phyloP scores from a whole-genome alignment of 2,888 invertebrate species.

The Chloroclystis v-ata region DNA sequence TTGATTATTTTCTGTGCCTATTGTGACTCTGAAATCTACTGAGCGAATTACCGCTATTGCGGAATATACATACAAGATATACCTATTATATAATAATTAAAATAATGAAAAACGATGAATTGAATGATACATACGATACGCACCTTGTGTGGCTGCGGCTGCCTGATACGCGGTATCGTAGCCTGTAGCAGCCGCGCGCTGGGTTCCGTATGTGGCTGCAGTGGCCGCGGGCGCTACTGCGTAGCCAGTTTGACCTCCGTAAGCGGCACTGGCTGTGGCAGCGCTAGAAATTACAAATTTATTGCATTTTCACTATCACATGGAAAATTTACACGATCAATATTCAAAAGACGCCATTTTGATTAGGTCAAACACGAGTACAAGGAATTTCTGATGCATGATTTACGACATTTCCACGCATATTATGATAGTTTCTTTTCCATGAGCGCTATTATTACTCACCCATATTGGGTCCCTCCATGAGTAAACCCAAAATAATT shows the following conservation, averaged over 20 bases:
- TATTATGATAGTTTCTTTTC: not conserved
- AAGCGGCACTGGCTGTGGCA: constrained; percentile 88
- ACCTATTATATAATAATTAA: no score
- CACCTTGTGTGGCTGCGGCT: constrained; percentile 85
- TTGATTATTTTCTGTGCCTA: no score
- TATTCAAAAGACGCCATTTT: constrained; percentile 70
- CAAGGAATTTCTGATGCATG: constrained; percentile 46
- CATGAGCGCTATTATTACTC: constrained; percentile 50
- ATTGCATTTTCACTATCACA: constrained; percentile 22
- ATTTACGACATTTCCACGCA: constrained; percentile 10
- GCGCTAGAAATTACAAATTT: constrained; percentile 60
- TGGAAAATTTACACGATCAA: constrained; percentile 51
- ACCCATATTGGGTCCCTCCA: constrained; percentile 95
- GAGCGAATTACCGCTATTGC: no score
- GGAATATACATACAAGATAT: no score
- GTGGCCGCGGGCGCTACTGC: constrained; percentile 89
- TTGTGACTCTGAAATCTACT: no score
- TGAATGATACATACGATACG: not conserved
- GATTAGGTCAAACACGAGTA: constrained; percentile 61
- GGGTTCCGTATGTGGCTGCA: constrained; percentile 90
- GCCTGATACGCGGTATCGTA: constrained; percentile 92
- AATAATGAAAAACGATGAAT: no score
- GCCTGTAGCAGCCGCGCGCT: constrained; percentile 86
- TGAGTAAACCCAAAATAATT: constrained; percentile 97
- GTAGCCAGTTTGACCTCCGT: constrained; percentile 90